A percentile compares a stretch with the other conserved stretches of the same genome.
These are phyloP conservation scores for Bufo bufo DNA, from an alignment of 2,113 vertebrate species.

Conservation along the genomic window DNA sequence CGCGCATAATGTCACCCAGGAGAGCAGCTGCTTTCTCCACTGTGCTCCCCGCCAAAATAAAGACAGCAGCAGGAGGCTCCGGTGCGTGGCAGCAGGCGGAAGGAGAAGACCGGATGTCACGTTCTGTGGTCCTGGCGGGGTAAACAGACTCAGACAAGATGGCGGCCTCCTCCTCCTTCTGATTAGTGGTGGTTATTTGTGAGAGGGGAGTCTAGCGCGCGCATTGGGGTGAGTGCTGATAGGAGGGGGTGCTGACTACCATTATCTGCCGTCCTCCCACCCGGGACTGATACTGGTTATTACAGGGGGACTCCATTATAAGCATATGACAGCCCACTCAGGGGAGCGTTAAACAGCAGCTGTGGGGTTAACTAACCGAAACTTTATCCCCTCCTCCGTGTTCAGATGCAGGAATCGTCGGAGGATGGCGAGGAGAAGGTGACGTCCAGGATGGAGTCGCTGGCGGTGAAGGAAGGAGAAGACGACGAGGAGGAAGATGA, in stretches of 20 bases:
- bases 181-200: background rate
- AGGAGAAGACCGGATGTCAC: background rate
- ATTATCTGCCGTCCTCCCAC: too few species aligned
- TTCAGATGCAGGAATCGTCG: constrained; percentile 50
- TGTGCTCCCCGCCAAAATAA: background rate
- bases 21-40: too few species aligned
- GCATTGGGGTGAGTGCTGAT: background rate
- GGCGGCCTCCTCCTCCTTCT: background rate
- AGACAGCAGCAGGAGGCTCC: background rate
- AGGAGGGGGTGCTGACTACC: background rate
- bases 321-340: too few species aligned
- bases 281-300: too few species aligned
- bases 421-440: constrained; percentile 68
- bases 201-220: background rate
- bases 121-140: background rate
- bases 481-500: constrained; percentile 63
- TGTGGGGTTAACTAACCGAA: background rate
- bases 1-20: background rate
- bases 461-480: constrained; percentile 71
- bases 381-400: background rate
- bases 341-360: too few species aligned
- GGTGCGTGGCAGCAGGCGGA: background rate
- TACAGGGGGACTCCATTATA: too few species aligned
- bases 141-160: background rate
- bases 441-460: constrained; percentile 76